Base-by-base conservation (phyloP, 2,888 invertebrate genomes). In the Megastigmus dorsalis region DNA sequence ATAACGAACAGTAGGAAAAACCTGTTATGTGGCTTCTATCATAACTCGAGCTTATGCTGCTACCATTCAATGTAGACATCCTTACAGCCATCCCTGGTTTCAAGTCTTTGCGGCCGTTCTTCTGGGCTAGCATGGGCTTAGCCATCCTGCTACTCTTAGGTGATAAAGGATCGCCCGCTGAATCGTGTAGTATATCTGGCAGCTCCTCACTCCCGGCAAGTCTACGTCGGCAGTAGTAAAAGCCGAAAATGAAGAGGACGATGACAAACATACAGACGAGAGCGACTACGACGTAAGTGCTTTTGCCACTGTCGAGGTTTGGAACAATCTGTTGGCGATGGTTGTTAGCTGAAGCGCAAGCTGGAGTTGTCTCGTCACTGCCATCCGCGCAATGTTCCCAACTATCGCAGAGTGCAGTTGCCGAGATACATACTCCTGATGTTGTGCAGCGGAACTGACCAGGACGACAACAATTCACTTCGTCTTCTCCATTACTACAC, bases 331-430 rank as follows among this genome's bases (percentile, higher is more conserved):
- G 77, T 59, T 90, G 89, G 6, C 89, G 88, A n/a, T 88, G 88
- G 70, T 89, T 84, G 50, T 83, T 84, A 3, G 82, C 80, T 0
- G 84, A 82, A 0, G 89, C 89, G 82, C 95, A 95, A 3, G 91
- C 90, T 1, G 92, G 90, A 1, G 91, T 90, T 5, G 91, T 89
- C 86, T 96, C 96, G 85, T 96, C 96, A 0, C 93, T 92, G 0
- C 94, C 95, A 88, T 96, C 95, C 3, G 91, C 91, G 84, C 96
- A 96, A 84, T 96, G 92, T 9, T 91, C 91, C 87, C 91, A 92
- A 0, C 93, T 93, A 86, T 96, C 95, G 82, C 96, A 96, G 0
- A 95, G 89, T 6, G 91, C 87, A 0, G 90, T 88, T 2, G 91
- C 89, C 0, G 94, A 90, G 20, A 96, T 91, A 80, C 96, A 96